Evolutionary conservation across 92 coral and sea anemone genomes (phyloP).

Genomic region (Paragorgia papillata): DNA sequence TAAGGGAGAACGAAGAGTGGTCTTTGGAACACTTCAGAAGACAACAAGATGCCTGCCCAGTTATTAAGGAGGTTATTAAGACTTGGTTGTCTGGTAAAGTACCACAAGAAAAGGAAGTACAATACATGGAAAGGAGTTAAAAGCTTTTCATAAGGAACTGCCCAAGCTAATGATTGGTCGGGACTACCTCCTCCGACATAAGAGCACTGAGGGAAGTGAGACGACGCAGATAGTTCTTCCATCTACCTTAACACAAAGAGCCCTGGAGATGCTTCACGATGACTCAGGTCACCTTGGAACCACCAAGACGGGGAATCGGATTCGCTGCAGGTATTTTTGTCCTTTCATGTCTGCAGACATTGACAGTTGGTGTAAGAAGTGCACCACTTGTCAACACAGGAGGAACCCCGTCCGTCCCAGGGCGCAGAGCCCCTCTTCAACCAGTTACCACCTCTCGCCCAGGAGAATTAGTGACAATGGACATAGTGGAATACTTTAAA

Average conservation of each 20-base stretch:
- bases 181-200: slow-evolving; percentile 14
- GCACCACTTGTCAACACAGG: slow-evolving; percentile 46
- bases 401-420: slow-evolving; percentile 48
- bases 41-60: slow-evolving; percentile 53
- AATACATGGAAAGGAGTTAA: slow-evolving; percentile 35
- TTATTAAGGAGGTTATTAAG: slow-evolving; percentile 45
- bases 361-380: slow-evolving; percentile 46
- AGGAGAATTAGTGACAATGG: slow-evolving; percentile 2
- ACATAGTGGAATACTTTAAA: slow-evolving; percentile 17
- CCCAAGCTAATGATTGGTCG: slow-evolving; percentile 46
- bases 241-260: too few relatives aligned
- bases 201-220: neutral
- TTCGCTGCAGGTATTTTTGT: slow-evolving; percentile 37
- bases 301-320: slow-evolving; percentile 38
- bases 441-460: slow-evolving; percentile 19
- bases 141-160: slow-evolving; percentile 34
- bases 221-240: too few relatives aligned
- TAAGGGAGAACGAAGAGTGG: slow-evolving; percentile 38
- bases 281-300: slow-evolving; percentile 46
- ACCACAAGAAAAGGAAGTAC: slow-evolving; percentile 2
- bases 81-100: slow-evolving; percentile 41
- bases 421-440: slow-evolving; percentile 21
- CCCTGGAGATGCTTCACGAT: too few relatives aligned
- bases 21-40: slow-evolving; percentile 43
- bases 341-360: slow-evolving; percentile 35